Percentiles rank a stretch among this genome's conserved stretches.
phyloP scores from a whole-genome alignment of 2,888 invertebrate genomes.

The Idaea dimidiata region DNA sequence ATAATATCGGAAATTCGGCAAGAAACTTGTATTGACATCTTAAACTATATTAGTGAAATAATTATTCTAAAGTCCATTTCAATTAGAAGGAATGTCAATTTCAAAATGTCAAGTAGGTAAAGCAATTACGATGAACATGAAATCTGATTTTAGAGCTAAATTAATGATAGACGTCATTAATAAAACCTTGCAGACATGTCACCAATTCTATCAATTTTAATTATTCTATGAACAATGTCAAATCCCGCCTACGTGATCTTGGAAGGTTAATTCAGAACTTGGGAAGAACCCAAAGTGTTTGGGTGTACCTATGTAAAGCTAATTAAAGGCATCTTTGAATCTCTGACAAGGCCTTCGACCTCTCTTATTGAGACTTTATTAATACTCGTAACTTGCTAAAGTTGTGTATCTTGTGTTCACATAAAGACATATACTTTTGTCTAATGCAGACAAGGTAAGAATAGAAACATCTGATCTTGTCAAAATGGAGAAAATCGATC shows the following conservation, averaged over 20 bases:
- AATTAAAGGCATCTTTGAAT: background rate
- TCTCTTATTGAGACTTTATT: background rate
- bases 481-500: background rate
- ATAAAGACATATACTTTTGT: background rate
- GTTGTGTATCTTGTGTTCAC: background rate
- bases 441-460: background rate
- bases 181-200: slow-evolving; percentile 19
- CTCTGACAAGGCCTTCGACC: background rate
- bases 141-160: slow-evolving; percentile 11
- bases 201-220: slow-evolving; percentile 25
- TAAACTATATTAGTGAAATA: background rate
- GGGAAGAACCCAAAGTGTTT: slow-evolving; percentile 8
- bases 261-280: slow-evolving; percentile 4
- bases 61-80: background rate
- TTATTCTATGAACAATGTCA: slow-evolving; percentile 16
- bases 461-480: background rate
- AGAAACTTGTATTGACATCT: too few species aligned
- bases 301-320: background rate
- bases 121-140: slow-evolving; percentile 5
- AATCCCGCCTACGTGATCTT: slow-evolving; percentile 15
- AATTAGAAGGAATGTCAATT: background rate
- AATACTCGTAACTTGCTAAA: background rate
- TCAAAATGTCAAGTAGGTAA: background rate
- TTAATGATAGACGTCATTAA: slow-evolving; percentile 21
- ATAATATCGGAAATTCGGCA: background rate